phyloP scores from a whole-genome alignment of 2,113 vertebrate species.

The Protobothrops flavoviridis region DNA sequence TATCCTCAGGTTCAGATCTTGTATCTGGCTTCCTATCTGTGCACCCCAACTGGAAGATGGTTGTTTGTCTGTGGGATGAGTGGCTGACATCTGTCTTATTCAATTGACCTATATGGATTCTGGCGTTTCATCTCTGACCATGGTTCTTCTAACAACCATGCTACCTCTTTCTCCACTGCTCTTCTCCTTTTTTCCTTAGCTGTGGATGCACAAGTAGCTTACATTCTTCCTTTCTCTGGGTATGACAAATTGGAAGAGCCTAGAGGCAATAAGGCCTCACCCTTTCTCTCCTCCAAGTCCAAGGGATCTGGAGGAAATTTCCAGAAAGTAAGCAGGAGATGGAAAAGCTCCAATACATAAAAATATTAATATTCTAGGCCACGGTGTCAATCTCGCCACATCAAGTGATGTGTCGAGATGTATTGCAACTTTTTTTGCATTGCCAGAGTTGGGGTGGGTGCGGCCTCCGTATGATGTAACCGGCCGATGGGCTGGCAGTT shows the following conservation, averaged over 20 bases:
- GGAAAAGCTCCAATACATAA: not conserved
- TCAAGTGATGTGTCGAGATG: too few relatives aligned
- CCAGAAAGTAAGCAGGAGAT: not conserved
- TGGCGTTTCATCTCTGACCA: not conserved
- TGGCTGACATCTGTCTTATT: not conserved
- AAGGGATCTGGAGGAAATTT: not conserved
- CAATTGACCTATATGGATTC: not conserved
- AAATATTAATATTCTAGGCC: not conserved
- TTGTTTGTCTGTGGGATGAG: not conserved
- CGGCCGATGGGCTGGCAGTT: too few relatives aligned
- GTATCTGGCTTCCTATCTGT: not conserved
- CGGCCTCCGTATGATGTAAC: too few relatives aligned
- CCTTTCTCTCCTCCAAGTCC: not conserved
- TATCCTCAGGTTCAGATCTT: not conserved
- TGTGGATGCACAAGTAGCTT: not conserved
- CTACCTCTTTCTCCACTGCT: not conserved
- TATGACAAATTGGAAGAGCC: not conserved
- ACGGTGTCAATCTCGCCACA: too few relatives aligned
- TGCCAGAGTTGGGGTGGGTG: too few relatives aligned
- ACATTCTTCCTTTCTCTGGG: not conserved
- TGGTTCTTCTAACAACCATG: not conserved
- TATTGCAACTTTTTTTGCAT: too few relatives aligned
- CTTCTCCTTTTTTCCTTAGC: not conserved
- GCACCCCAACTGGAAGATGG: not conserved
- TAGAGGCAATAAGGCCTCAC: not conserved